Base-by-base conservation (phyloP, 1,140 invertebrate species). In the Periplaneta americana region DNA sequence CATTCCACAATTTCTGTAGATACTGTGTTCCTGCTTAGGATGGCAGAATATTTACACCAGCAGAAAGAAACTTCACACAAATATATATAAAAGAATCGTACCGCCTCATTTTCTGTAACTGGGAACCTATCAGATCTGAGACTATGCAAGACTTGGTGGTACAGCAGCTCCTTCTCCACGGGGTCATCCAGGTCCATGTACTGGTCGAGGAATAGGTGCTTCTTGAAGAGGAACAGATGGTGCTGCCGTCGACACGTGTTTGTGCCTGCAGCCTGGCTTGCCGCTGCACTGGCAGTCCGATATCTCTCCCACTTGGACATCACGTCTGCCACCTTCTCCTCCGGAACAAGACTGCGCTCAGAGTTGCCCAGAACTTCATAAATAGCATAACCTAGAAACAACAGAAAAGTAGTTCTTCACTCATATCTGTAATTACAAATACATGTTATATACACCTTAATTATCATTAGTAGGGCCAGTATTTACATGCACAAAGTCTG, bases 281-380 rank as follows among this genome's bases (percentile, higher is more conserved):
- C 57, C n/a, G 75, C 35, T 83, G 90, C 91, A 85, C 87, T 91
- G 32, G 91, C 90, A n/a, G 89, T 89, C 82, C 94, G 90, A 82
- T 96, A 96, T 83, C 94, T 92, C 88, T 99, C 98, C 97, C 98
- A 98, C 87, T 97, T 96, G 0, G 97, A 96, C 91, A 99, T 95
- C 22, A 98, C 96, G 87, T 99, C 98, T 5, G 96, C 95, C 18
- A 98, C 93, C 85, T 98, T 96, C 87, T 98, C 97, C 84, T 96
- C 95, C 2, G 92, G 91, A 18, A 93, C 89, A 84, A 98, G 90
- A 84, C 95, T 95, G 81, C 97, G 90, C 86, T 98, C 97, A 57
- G 95, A 95, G 66, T 92, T 92, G 8, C 96, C 96, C 79, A 95
- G 91, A 34, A 95, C 92, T 85, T 96, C 95, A 87, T 95, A 96